Evolutionary conservation across 2,797 vertebrate genomes (phyloP).

Genomic region (Sebastes alutus): DNA sequence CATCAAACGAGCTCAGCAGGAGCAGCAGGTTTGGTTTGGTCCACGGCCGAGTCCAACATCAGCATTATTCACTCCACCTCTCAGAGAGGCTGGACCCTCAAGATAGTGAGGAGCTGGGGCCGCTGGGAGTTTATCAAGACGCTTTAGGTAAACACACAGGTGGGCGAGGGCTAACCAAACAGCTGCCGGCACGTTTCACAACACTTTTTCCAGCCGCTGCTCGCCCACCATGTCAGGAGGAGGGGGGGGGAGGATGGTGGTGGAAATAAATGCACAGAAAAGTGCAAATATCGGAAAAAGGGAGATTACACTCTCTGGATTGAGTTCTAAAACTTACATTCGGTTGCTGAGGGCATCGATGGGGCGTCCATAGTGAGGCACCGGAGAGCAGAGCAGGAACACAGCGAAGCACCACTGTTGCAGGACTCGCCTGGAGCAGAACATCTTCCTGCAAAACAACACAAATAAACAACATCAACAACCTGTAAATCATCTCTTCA

Average conservation of each 20-base stretch:
- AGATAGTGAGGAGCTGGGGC: neutral
- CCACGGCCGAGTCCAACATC: constrained; percentile 64
- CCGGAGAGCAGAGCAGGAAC: constrained; percentile 91
- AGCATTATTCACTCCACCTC: constrained; percentile 51
- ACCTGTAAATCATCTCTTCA: neutral
- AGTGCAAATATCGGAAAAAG: neutral
- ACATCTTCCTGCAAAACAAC: constrained; percentile 60
- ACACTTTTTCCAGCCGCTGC: constrained; percentile 71
- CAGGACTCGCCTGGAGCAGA: constrained; percentile 86
- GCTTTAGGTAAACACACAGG: constrained; percentile 73
- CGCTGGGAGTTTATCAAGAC: constrained; percentile 45
- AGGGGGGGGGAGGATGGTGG: neutral
- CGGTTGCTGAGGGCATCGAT: constrained; percentile 88
- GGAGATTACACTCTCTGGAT: no score
- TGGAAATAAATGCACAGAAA: constrained; percentile 23
- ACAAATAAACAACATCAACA: constrained; percentile 21
- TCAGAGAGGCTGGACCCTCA: neutral
- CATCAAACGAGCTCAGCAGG: constrained; percentile 62
- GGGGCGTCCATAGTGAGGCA: constrained; percentile 88
- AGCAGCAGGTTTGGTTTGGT: constrained; percentile 70
- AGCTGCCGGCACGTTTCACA: constrained; percentile 63
- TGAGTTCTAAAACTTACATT: constrained; percentile 82
- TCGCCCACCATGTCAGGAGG: constrained; percentile 35
- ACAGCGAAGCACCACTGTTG: constrained; percentile 90
- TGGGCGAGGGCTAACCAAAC: constrained; percentile 73